phyloP scores from a whole-genome alignment of 2,113 vertebrate species.

The Furnarius figulus region DNA sequence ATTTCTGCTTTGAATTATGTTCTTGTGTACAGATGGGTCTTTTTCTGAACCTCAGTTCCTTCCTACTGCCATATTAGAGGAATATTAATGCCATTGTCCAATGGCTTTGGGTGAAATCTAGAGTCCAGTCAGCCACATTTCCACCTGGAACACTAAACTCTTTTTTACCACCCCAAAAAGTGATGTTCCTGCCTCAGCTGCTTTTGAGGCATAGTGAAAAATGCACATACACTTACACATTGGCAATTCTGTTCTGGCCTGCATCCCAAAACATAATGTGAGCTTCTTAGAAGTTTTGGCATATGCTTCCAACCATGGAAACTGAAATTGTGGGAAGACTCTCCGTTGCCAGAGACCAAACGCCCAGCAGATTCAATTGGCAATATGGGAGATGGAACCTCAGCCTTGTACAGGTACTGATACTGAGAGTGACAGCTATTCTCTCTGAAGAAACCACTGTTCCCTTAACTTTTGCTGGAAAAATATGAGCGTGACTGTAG shows the following conservation, averaged over 20 bases:
- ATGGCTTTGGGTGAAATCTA: not conserved
- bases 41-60: not conserved
- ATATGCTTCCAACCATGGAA: not conserved
- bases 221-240: not conserved
- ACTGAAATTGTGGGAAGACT: not conserved
- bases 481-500: not conserved
- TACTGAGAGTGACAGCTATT: not conserved
- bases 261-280: not conserved
- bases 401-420: not conserved
- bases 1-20: not conserved
- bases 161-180: not conserved
- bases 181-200: not conserved
- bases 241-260: not conserved
- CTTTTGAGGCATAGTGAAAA: not conserved
- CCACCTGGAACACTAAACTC: not conserved
- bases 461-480: not conserved
- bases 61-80: not conserved
- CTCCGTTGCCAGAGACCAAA: not conserved
- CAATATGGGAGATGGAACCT: not conserved
- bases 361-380: not conserved
- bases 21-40: not conserved
- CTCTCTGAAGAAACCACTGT: not conserved
- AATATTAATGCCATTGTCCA: not conserved
- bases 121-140: not conserved
- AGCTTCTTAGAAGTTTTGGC: not conserved